These are phyloP conservation scores for Takifugu ocellatus DNA, from an alignment of 2,797 vertebrate species.

Conservation along the genomic window DNA sequence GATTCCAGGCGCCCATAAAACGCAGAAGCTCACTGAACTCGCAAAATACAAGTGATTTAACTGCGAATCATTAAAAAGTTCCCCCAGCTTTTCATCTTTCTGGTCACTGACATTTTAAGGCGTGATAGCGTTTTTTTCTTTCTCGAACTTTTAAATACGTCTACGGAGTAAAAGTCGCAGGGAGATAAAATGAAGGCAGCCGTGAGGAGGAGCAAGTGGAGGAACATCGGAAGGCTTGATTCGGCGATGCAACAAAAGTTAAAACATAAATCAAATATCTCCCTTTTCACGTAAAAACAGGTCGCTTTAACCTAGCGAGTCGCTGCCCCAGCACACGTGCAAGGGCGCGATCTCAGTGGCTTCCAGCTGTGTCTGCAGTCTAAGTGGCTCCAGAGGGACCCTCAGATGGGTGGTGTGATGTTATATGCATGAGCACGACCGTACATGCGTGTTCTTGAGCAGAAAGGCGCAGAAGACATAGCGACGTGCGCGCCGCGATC, in stretches of 20 bases:
- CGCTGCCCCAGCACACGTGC: conserved; percentile 12
- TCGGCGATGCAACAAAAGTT: neutral
- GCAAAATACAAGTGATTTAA: too few species aligned
- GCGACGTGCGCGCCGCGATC: neutral
- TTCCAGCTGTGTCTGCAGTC: conserved; percentile 9
- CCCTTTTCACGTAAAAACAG: conserved; percentile 4
- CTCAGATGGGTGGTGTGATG: conserved; percentile 5
- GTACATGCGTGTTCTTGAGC: neutral
- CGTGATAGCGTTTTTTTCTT: too few species aligned
- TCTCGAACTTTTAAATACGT: conserved; percentile 12
- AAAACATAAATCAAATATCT: conserved; percentile 31
- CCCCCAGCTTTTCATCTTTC: too few species aligned
- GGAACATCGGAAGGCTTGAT: too few species aligned
- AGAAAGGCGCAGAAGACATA: neutral
- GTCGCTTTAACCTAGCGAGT: conserved; percentile 21
- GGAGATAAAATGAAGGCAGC: neutral
- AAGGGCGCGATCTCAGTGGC: neutral
- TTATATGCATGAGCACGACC: neutral
- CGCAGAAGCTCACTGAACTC: too few species aligned
- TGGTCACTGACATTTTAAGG: too few species aligned
- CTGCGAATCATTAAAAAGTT: too few species aligned
- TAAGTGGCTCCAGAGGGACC: conserved; percentile 67
- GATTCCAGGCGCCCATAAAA: too few species aligned
- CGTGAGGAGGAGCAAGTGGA: conserved; percentile 7
- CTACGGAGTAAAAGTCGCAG: conserved; percentile 11